phyloP scores from a whole-genome alignment of 1,140 invertebrate genomes.

The Melitaea cinxia region DNA sequence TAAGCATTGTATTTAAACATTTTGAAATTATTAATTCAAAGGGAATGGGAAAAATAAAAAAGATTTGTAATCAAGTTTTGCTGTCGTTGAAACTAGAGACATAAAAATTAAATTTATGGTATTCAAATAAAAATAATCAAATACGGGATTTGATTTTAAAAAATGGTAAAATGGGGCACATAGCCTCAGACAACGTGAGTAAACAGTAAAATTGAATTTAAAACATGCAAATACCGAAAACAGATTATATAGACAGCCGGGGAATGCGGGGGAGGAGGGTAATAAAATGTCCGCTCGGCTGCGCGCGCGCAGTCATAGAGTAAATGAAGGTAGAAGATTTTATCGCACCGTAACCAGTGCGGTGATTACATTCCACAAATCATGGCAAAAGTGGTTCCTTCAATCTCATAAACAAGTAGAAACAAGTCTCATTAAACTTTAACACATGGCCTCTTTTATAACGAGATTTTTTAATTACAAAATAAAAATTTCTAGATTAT shows the following conservation, averaged over 20 bases:
- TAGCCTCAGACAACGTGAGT: too few relatives aligned
- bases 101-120: too few relatives aligned
- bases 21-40: too few relatives aligned
- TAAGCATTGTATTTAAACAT: too few relatives aligned
- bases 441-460: background rate
- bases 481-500: background rate
- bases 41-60: too few relatives aligned
- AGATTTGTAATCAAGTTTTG: too few relatives aligned
- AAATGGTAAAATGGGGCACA: too few relatives aligned
- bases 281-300: conserved; percentile 64
- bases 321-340: conserved; percentile 38
- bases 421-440: conserved; percentile 5
- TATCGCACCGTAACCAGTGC: conserved; percentile 33
- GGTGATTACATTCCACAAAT: conserved; percentile 40
- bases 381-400: conserved; percentile 29
- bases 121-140: too few relatives aligned
- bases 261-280: conserved; percentile 49
- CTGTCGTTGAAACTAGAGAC: too few relatives aligned
- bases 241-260: conserved; percentile 1
- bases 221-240: conserved; percentile 31
- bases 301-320: conserved; percentile 55
- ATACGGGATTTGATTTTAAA: too few relatives aligned
- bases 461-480: conserved; percentile 2
- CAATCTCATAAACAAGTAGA: conserved; percentile 18
- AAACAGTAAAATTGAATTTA: background rate